Percentiles rank a stretch among this genome's conserved stretches.
These are phyloP conservation scores for Acanthoscelides obtectus DNA, from an alignment of 2,888 invertebrate species.

Conservation along the genomic window DNA sequence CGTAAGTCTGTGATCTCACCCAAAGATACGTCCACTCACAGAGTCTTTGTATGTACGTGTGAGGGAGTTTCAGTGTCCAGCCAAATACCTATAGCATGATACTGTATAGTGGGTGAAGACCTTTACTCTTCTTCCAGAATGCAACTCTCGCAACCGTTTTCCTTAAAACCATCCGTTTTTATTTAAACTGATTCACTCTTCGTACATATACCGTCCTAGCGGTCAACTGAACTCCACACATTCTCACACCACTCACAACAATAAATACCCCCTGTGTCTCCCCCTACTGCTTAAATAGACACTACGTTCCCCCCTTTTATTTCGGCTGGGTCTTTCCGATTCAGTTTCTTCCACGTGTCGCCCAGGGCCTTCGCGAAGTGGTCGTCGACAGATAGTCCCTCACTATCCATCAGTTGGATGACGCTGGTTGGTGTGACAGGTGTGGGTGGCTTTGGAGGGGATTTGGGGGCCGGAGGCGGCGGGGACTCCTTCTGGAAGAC, in stretches of 20 bases:
- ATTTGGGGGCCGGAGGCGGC: slow-evolving; percentile 23
- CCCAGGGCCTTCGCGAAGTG: slow-evolving; percentile 88
- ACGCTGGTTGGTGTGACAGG: slow-evolving; percentile 34
- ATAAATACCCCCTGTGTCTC: not conserved
- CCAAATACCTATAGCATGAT: no score
- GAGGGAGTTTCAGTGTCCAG: no score
- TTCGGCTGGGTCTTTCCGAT: slow-evolving; percentile 51
- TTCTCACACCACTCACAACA: not conserved
- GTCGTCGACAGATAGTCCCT: slow-evolving; percentile 72
- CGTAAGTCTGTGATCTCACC: no score
- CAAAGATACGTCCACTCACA: no score
- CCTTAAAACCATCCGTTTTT: no score
- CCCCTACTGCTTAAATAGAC: slow-evolving; percentile 29
- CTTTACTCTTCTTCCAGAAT: no score
- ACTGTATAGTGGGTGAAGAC: no score
- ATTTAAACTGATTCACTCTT: no score
- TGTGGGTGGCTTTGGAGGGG: slow-evolving; percentile 14
- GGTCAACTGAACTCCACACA: not conserved
- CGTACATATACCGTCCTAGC: not conserved
- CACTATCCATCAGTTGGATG: slow-evolving; percentile 54
- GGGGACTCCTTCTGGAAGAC: slow-evolving; percentile 51
- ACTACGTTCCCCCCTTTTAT: slow-evolving; percentile 39
- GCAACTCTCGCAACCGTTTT: no score
- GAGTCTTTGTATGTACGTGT: no score
- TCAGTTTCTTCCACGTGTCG: slow-evolving; percentile 76